Conservation (phyloP, 2,797 vertebrate species). For the Myotis myotis region DNA sequence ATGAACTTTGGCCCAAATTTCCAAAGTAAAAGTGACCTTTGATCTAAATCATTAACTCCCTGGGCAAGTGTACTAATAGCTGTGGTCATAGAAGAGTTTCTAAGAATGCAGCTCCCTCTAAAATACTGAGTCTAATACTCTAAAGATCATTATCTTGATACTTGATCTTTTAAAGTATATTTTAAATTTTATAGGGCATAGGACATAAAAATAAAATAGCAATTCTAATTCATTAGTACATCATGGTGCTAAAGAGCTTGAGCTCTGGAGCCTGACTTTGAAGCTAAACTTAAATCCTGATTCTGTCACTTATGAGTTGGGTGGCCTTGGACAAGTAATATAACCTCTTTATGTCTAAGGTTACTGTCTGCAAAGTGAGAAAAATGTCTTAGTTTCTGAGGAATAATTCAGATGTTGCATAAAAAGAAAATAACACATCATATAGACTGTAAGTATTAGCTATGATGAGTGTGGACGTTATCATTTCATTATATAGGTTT, state of each 20-base stretch:
- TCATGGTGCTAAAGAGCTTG: neutral
- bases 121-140: neutral
- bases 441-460: neutral
- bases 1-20: conserved; percentile 13
- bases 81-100: neutral
- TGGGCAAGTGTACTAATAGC: neutral
- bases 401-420: neutral
- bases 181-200: conserved; percentile 1
- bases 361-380: neutral
- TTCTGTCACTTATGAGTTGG: neutral
- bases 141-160: neutral
- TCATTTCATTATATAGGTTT: neutral
- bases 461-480: neutral
- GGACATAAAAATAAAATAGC: neutral
- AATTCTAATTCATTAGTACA: neutral
- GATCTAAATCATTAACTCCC: neutral
- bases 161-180: neutral
- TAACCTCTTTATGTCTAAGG: neutral
- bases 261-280: neutral
- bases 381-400: neutral
- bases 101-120: neutral
- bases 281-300: neutral
- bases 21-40: neutral
- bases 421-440: neutral
- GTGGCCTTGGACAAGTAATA: neutral